Percentiles rank a stretch among this genome's conserved stretches.
phyloP scores from a whole-genome alignment of 2,888 invertebrate species.

The Ophraella communa region DNA sequence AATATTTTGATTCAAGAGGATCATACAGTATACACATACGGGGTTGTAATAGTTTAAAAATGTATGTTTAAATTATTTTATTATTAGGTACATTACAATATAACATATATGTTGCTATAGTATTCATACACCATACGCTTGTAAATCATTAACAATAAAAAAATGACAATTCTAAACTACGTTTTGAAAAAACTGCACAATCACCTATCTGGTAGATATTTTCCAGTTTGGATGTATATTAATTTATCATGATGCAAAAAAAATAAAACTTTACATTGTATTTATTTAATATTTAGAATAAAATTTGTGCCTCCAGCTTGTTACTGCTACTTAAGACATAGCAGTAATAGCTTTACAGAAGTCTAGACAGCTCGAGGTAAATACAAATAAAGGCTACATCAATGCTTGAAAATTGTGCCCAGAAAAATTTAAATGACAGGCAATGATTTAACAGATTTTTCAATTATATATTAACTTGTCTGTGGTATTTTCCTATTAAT shows the following conservation, averaged over 20 bases:
- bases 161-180: constrained; percentile 57
- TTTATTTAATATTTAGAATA: constrained; percentile 37
- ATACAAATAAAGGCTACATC: constrained; percentile 34
- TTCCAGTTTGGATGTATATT: constrained; percentile 35
- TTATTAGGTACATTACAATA: constrained; percentile 60
- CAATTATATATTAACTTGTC: constrained; percentile 43
- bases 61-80: constrained; percentile 48
- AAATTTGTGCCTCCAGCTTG: constrained; percentile 41
- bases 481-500: constrained; percentile 51
- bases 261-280: constrained; percentile 42
- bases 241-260: constrained; percentile 15
- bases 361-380: constrained; percentile 36
- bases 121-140: constrained; percentile 57
- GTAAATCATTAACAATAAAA: constrained; percentile 57
- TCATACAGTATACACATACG: too few species aligned
- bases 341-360: constrained; percentile 30
- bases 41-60: background rate
- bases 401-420: constrained; percentile 43
- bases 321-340: constrained; percentile 19
- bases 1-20: too few species aligned
- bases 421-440: constrained; percentile 42
- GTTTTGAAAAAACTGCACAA: constrained; percentile 48
- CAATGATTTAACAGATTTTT: constrained; percentile 41
- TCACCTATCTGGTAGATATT: constrained; percentile 37
- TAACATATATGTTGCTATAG: constrained; percentile 60